Conservation (phyloP, 2,113 vertebrate species). For the Chunga burmeisteri region DNA sequence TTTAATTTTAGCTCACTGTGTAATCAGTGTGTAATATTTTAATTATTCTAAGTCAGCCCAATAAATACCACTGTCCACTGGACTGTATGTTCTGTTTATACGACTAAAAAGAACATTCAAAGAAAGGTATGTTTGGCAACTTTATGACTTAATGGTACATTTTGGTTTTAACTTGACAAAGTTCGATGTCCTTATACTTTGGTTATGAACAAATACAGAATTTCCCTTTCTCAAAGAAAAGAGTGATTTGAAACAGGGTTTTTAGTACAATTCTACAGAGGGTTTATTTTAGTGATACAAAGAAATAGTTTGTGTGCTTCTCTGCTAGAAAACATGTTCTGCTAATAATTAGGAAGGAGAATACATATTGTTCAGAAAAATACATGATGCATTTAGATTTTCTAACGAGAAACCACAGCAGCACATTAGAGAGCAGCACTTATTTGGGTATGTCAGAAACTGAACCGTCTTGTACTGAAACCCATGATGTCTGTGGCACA, state of each 20-base stretch:
- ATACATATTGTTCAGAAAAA: conserved; percentile 12
- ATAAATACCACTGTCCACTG: background rate
- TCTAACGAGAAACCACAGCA: background rate
- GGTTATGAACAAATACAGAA: background rate
- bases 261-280: background rate
- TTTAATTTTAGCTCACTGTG: conserved; percentile 48
- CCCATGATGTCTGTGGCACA: background rate
- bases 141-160: background rate
- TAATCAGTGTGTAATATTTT: conserved; percentile 5
- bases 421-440: background rate
- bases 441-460: background rate
- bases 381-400: background rate
- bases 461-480: background rate
- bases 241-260: background rate
- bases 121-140: background rate
- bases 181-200: background rate
- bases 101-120: background rate
- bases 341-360: conserved; percentile 32
- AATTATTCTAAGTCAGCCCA: background rate
- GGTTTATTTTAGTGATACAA: background rate
- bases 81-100: background rate
- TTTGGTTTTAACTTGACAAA: conserved; percentile 3
- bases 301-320: background rate
- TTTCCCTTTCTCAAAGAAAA: background rate
- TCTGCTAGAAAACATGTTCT: conserved; percentile 1